Conservation (phyloP, 1,140 invertebrate species). For the Magallana angulata region DNA sequence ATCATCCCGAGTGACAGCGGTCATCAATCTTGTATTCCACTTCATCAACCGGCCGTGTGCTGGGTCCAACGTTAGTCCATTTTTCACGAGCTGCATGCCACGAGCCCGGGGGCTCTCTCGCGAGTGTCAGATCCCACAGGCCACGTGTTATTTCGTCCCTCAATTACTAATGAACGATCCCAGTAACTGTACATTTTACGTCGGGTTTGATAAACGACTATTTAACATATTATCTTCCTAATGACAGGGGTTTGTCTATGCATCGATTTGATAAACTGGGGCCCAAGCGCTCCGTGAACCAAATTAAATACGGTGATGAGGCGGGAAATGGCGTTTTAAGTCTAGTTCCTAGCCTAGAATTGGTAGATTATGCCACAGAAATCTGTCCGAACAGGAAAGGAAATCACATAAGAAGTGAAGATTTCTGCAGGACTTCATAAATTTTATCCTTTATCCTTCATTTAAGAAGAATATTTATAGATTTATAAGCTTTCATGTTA, state of each 20-base stretch:
- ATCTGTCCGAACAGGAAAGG: not conserved
- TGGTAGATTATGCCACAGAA: constrained; percentile 3
- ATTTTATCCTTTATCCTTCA: too few relatives aligned
- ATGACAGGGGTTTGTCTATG: constrained; percentile 7
- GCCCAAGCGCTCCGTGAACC: not conserved
- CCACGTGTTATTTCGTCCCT: not conserved
- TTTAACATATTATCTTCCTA: constrained; percentile 32
- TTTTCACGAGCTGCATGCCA: constrained; percentile 6
- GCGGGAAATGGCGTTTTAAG: not conserved
- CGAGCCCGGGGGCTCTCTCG: not conserved
- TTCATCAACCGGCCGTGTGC: not conserved
- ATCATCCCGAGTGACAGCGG: not conserved
- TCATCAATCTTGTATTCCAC: not conserved
- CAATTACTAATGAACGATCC: constrained; percentile 13
- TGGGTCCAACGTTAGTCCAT: not conserved
- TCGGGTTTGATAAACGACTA: constrained; percentile 23
- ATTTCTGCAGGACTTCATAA: too few relatives aligned
- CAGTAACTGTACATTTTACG: not conserved
- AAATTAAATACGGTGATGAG: not conserved
- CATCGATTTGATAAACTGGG: not conserved
- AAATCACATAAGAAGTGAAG: not conserved
- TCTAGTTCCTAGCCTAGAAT: not conserved
- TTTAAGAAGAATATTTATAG: too few relatives aligned
- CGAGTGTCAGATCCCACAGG: not conserved
- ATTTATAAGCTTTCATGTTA: too few relatives aligned